These are phyloP conservation scores for Peromyscus maniculatus DNA, from an alignment of 2,113 vertebrate genomes.

Conservation along the genomic window DNA sequence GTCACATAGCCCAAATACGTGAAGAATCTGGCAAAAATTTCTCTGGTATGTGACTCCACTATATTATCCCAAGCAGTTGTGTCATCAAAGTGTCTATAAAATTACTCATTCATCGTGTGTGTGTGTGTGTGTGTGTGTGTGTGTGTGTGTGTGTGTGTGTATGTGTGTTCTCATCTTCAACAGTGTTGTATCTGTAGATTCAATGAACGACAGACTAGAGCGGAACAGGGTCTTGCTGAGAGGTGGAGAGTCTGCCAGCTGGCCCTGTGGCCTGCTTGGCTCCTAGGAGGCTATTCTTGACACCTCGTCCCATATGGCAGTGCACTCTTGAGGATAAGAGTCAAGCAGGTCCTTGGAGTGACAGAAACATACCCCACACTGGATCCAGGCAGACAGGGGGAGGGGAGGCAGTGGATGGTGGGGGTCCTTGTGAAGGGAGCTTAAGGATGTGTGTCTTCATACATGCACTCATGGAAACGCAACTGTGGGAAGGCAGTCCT, in stretches of 20 bases:
- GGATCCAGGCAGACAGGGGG: not conserved
- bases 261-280: not conserved
- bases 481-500: not conserved
- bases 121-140: not conserved
- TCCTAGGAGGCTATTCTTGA: not conserved
- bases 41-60: not conserved
- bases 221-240: slow-evolving; percentile 14
- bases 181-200: slow-evolving; percentile 2
- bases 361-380: slow-evolving; percentile 18
- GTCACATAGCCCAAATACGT: not conserved
- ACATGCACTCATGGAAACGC: not conserved
- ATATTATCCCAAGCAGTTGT: not conserved
- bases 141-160: fast-evolving
- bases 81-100: not conserved
- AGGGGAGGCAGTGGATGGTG: not conserved
- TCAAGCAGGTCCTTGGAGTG: not conserved
- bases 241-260: not conserved
- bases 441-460: not conserved
- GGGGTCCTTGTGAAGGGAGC: not conserved
- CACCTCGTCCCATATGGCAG: slow-evolving; percentile 41
- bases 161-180: not conserved
- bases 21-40: slow-evolving; percentile 1
- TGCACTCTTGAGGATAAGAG: slow-evolving; percentile 10
- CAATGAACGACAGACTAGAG: slow-evolving; percentile 50
- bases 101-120: not conserved